phyloP scores from a whole-genome alignment of 2,888 invertebrate genomes.

The Epistrophe eligans region DNA sequence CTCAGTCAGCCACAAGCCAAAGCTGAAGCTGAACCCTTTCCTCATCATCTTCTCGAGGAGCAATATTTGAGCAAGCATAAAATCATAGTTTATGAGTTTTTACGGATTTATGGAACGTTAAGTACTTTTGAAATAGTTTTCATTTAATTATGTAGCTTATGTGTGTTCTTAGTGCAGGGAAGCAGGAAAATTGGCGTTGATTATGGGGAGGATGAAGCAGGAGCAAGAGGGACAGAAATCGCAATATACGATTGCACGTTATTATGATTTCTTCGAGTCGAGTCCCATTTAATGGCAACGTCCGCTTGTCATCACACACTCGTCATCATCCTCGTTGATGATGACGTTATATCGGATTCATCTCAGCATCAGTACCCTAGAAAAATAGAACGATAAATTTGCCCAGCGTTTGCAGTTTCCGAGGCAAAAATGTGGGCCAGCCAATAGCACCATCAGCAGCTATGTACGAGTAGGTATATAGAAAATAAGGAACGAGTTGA shows the following conservation, averaged over 20 bases:
- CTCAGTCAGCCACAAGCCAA: conserved; percentile 52
- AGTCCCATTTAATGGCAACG: conserved; percentile 73
- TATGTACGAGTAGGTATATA: too few species aligned
- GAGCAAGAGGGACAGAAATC: conserved; percentile 26
- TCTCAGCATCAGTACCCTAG: conserved; percentile 58
- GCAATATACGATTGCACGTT: conserved; percentile 70
- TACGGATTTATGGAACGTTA: conserved; percentile 76
- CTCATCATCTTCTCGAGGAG: conserved; percentile 40
- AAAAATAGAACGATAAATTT: conserved; percentile 45
- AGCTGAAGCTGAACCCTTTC: background rate
- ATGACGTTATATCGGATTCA: conserved; percentile 45
- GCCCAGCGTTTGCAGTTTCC: conserved; percentile 55
- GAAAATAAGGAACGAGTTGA: conserved; percentile 34
- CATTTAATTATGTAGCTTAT: conserved; percentile 76
- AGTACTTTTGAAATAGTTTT: conserved; percentile 77
- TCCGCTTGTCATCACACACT: conserved; percentile 70
- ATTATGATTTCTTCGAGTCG: conserved; percentile 74
- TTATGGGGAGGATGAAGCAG: conserved; percentile 9
- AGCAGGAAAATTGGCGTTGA: conserved; percentile 4
- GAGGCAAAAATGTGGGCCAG: conserved; percentile 64
- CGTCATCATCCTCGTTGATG: conserved; percentile 46
- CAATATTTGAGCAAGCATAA: conserved; percentile 75
- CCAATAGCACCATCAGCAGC: conserved; percentile 37
- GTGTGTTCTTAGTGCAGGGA: conserved; percentile 49
- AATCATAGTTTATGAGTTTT: conserved; percentile 77